phyloP scores from a whole-genome alignment of 2,113 vertebrate genomes.

The Laticauda laticaudata region DNA sequence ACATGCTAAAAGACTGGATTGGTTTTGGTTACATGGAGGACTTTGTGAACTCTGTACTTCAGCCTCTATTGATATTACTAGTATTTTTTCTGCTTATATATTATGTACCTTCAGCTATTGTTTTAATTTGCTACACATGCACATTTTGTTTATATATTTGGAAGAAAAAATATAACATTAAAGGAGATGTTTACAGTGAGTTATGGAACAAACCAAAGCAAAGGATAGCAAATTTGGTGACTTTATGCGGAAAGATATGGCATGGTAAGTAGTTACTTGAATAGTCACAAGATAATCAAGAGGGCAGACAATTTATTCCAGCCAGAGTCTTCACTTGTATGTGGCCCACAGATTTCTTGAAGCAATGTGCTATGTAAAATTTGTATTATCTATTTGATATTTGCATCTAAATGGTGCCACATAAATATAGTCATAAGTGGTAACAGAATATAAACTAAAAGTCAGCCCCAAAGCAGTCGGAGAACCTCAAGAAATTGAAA shows the following conservation, averaged over 20 bases:
- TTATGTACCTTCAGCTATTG: rapidly evolving
- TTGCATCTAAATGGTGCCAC: neutral
- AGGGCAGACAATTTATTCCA: neutral
- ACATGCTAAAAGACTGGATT: neutral
- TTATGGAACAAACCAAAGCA: neutral
- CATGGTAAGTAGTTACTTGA: neutral
- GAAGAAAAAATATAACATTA: neutral
- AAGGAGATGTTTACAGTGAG: neutral
- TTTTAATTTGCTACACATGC: neutral
- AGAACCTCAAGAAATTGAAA: neutral
- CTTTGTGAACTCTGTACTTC: neutral
- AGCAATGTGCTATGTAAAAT: neutral
- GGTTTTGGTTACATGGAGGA: neutral
- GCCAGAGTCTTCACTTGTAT: neutral
- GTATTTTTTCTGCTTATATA: neutral
- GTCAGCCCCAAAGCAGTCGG: neutral
- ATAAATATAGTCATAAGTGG: neutral
- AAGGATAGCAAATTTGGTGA: neutral
- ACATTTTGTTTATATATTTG: neutral
- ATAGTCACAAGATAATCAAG: neutral
- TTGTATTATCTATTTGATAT: neutral
- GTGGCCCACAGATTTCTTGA: neutral
- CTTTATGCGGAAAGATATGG: neutral
- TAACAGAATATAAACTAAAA: neutral
- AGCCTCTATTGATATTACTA: neutral